These are phyloP conservation scores for Grapholita molesta DNA, from an alignment of 1,140 invertebrate genomes.

Conservation along the genomic window DNA sequence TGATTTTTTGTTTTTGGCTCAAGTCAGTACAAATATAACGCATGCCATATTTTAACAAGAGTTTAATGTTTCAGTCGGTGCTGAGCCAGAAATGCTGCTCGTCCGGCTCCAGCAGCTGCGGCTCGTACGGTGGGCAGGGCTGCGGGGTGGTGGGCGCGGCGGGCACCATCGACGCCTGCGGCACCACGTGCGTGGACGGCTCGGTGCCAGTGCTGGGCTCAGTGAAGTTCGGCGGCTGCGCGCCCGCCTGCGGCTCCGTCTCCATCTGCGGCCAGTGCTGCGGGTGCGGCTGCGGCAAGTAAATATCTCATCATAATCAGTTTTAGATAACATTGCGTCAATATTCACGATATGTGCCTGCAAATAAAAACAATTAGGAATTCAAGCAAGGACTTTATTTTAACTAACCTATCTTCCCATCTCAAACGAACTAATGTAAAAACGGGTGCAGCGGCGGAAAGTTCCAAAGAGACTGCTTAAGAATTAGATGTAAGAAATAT, in stretches of 20 bases:
- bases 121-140: slow-evolving; percentile 40
- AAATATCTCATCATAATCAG: not conserved
- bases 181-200: slow-evolving; percentile 37
- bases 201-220: slow-evolving; percentile 42
- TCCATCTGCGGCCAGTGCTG: slow-evolving; percentile 40
- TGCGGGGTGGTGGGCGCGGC: slow-evolving; percentile 37
- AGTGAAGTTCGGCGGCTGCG: slow-evolving; percentile 37
- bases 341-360: not conserved
- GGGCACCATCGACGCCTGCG: slow-evolving; percentile 41
- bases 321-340: not conserved
- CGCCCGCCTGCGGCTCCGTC: slow-evolving; percentile 44
- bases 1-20: too few relatives aligned
- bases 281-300: slow-evolving; percentile 26
- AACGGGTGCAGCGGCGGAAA: too few relatives aligned
- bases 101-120: not conserved
- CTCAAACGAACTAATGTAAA: too few relatives aligned
- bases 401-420: too few relatives aligned
- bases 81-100: not conserved
- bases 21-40: too few relatives aligned
- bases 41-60: not conserved
- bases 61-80: not conserved
- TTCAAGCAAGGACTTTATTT: not conserved
- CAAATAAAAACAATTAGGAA: not conserved
- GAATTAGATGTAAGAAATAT: too few relatives aligned
- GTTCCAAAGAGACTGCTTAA: too few relatives aligned